Evolutionary conservation across 2,797 vertebrate genomes (phyloP), one percentile per base, ranked within the genome.

Genomic region (Parotocinclus haroldoi): DNA sequence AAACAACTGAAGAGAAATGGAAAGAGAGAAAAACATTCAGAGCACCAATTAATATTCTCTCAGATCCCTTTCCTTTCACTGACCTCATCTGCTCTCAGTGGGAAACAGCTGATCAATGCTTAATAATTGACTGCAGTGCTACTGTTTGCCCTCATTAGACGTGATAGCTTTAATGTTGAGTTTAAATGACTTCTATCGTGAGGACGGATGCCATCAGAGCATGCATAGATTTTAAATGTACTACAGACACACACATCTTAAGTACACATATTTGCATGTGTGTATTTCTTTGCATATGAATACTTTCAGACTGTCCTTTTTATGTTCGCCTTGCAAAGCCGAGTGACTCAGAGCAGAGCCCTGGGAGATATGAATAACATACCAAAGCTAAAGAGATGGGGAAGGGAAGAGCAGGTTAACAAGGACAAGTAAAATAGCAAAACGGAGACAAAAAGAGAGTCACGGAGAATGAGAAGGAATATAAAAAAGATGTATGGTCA

Each of bases 291-390:
- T 27, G 44, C 19, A 45, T 58, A 36, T 38, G 39, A 13, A 40
- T 63, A 27, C 71, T 66, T 73, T 68, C 52, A 73, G 60, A 64
- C 63, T 73, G 68, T 71, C 69, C 40, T 68, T 73, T 70, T 71
- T 65, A 62, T 65, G 74, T 76, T 60, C 71, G 68, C 62, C 67
- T 76, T 50, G 54, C 42, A 17, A 57, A 63, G 65, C 48, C 62
- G 61, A n/a, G 71, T 73, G 76, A 76, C 69, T 76, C 74, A 78
- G 68, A 71, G 67, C 69, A 72, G 68, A 51, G 45, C 64, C 71
- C 68, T 57, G 54, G 64, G 63, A 65, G 57, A 69, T 5, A 27
- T 27, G 27, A 27, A 27, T 5, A 27, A 27, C 50, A 66, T 48
- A 45, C 17, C 40, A 17, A 55, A 66, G 54, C 52, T 66, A 69